Percentiles rank a stretch among this genome's conserved stretches.
Evolutionary conservation across 2,113 vertebrate genomes (phyloP).

Genomic region (Ibidorhyncha struthersii): DNA sequence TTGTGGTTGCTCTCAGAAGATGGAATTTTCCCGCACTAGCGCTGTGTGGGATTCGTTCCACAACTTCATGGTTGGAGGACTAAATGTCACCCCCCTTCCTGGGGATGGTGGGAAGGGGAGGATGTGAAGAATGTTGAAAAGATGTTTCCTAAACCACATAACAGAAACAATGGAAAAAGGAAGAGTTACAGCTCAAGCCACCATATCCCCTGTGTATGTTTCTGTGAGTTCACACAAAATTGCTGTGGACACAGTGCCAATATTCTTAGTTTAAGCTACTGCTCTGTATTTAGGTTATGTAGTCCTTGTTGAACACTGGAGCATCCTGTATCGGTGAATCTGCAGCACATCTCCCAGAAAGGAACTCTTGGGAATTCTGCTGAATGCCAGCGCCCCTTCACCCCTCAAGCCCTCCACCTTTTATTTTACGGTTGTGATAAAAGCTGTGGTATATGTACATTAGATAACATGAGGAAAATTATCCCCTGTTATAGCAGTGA

Average conservation of each 20-base stretch:
- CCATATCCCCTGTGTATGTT: neutral
- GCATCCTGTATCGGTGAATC: neutral
- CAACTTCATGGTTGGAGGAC: neutral
- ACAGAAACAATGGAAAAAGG: neutral
- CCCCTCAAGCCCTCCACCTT: neutral
- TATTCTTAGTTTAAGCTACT: neutral
- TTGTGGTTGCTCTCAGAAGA: neutral
- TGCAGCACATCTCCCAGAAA: neutral
- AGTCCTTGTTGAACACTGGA: neutral
- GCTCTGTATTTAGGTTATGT: neutral
- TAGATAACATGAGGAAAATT: neutral
- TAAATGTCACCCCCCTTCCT: neutral
- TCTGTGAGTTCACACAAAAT: neutral
- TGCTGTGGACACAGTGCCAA: neutral
- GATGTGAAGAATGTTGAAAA: slow-evolving; percentile 4
- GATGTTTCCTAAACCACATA: neutral
- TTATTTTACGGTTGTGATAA: neutral
- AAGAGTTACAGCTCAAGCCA: neutral
- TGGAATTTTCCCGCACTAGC: neutral
- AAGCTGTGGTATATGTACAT: neutral
- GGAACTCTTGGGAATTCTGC: neutral
- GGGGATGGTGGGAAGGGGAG: neutral
- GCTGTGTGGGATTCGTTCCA: neutral
- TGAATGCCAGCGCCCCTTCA: neutral
- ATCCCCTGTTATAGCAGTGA: neutral